These are phyloP conservation scores for Sesia apiformis DNA, from an alignment of 2,888 invertebrate species.

Conservation along the genomic window DNA sequence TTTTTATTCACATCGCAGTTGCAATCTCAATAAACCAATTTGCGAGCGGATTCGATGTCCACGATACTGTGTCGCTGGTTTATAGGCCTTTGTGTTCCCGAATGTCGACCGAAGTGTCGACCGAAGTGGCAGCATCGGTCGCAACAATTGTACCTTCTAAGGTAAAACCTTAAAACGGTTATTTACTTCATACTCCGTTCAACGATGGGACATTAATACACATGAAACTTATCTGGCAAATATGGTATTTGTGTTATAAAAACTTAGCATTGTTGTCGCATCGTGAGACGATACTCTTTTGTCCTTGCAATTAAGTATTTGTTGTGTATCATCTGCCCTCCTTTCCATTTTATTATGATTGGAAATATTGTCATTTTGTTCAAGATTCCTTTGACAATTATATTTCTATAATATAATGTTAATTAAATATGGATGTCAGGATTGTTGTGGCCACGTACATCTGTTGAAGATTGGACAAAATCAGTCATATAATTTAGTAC, in stretches of 20 bases:
- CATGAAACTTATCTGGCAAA: background rate
- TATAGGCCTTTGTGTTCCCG: constrained; percentile 36
- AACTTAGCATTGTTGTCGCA: background rate
- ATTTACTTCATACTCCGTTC: constrained; percentile 25
- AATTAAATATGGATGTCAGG: no score
- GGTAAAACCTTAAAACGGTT: constrained; percentile 30
- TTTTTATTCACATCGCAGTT: constrained; percentile 11
- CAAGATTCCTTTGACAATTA: no score
- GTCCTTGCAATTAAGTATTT: background rate
- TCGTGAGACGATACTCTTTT: background rate
- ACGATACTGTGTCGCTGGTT: constrained; percentile 26
- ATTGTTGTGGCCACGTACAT: no score
- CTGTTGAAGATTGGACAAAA: no score
- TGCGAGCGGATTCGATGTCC: constrained; percentile 24
- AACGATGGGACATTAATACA: constrained; percentile 8
- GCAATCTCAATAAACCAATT: constrained; percentile 66
- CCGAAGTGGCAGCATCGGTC: background rate
- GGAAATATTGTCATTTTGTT: no score
- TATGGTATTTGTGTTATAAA: background rate
- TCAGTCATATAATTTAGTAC: no score
- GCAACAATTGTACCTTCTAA: constrained; percentile 21
- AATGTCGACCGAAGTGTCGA: background rate
- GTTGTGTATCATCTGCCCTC: no score
- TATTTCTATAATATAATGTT: no score
- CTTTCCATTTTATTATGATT: no score